Base-by-base conservation (phyloP, 2,888 invertebrate species). In the Acleris cristana region DNA sequence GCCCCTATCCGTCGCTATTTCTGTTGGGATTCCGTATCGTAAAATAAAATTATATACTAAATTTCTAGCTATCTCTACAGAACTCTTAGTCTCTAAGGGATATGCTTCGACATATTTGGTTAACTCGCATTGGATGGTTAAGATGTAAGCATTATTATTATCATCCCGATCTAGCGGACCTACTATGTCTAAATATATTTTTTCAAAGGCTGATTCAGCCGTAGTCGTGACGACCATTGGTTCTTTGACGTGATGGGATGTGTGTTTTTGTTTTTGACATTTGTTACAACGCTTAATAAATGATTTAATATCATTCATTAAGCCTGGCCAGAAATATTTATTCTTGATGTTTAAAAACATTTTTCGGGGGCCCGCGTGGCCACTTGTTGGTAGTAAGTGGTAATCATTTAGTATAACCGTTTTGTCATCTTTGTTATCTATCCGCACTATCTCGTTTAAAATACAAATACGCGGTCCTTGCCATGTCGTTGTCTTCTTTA, bases 21-120 rank as follows among this genome's bases (percentile, higher is more conserved):
- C 18, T 7, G 51, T 51, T 10, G 64, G 64, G 4, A 64, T n/a
- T 8, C 64, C 64, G 40, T 34, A 64, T 23, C 64, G 57, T 21
- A 64, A 23, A 44, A 64, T 64, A 57, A 56, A 64, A 63, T 63
- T 63, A 55, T 45, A 48, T 26, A 63, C 63, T 23, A 63, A 63
- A 14, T 21, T 16, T 14, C 44, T 34, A n/a, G 63, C 63, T 26
- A 63, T 55, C 5, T n/a, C 44, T 44, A 26, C 44, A 14, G 55
- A 48, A 44, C 23, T 45, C 55, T 64, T 64, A 40, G 18, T 58
- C 40, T 21, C 49, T 21, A 64, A 52, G 8, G 64, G 64, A 40
- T 64, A 64, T 23, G 57, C 58, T n/a, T 64, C 64, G 14, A 64
- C 64, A 26, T 30, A 56, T 44, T 21, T 56, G 18, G 30, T 56